phyloP scores from a whole-genome alignment of 2,888 invertebrate genomes.

The Sussaba pulchella region DNA sequence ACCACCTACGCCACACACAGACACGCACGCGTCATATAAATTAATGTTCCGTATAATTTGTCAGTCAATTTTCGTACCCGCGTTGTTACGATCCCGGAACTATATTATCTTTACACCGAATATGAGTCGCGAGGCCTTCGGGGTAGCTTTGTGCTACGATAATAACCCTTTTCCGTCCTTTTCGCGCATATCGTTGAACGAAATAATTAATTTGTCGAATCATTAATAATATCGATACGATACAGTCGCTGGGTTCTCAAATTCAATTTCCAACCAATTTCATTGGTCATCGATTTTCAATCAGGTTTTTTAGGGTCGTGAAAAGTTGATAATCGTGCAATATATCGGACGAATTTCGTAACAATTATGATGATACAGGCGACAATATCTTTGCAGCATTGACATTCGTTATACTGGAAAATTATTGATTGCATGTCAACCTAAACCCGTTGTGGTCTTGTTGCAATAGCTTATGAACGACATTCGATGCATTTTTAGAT shows the following conservation, averaged over 20 bases:
- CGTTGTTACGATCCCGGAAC: neutral
- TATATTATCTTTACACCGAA: conserved; percentile 26
- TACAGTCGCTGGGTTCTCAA: neutral
- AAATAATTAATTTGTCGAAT: conserved; percentile 18
- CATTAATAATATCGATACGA: neutral
- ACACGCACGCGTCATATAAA: neutral
- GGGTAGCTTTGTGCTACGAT: neutral
- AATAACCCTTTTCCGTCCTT: neutral
- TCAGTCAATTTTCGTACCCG: conserved; percentile 39
- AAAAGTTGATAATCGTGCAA: neutral
- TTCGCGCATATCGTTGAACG: too few species aligned
- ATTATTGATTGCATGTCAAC: too few species aligned
- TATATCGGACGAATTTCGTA: neutral
- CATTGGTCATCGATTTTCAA: conserved; percentile 3
- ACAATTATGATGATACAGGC: neutral
- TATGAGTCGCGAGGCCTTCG: neutral
- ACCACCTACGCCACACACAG: neutral
- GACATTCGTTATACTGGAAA: too few species aligned
- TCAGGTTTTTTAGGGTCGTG: neutral
- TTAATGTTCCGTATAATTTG: conserved; percentile 34
- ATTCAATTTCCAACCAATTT: neutral
- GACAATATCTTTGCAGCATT: neutral
- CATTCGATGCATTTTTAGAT: too few species aligned
- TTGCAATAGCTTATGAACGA: too few species aligned
- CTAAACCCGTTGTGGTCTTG: too few species aligned